Evolutionary conservation across 1,140 invertebrate genomes (phyloP), one percentile per base, ranked within the genome.

Genomic region (Delia radicum): DNA sequence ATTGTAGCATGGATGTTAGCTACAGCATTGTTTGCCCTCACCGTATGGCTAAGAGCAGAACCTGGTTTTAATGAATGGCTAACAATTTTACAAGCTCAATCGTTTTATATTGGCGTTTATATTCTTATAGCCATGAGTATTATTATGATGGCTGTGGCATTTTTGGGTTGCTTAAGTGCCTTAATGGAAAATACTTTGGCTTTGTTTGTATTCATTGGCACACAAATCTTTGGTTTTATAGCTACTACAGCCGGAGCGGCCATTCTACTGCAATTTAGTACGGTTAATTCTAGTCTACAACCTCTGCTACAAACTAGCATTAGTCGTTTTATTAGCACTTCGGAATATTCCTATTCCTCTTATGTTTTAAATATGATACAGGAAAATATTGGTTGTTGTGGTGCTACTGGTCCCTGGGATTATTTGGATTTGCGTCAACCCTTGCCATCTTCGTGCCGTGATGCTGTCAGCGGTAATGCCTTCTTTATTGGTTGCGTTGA

Each of bases 321-420:
- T 87, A 87, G 89, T n/a, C 82, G 89, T 10, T 89, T 95, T 15
- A 95, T 96, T 26, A 86, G 89, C 73, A 83, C 82, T 5, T 86
- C 85, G 8, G 81, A 89, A 87, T 82, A 92, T 91, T 80, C 92
- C 90, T 26, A 91, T 92, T 80, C 90, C 87, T 90, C 78, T 81
- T 89, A 28, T 81, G 90, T 93, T 37, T 87, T 96, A 0, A 90
- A 91, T 78, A 90, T 94, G 86, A 91, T 96, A 15, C 95, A 96
- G 85, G 94, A 96, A 90, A 92, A 93, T 77, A 94, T 96, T 79
- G 94, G 93, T 28, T 96, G 94, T 82, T 96, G 95, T 77, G 95
- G 95, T 10, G 93, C 94, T 1, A 90, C 92, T 71, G 94, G 94
- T 0, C 91, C 94, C 0, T 91, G 90, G 83, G 95, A 96, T 85